Conservation (phyloP, 2,888 invertebrate genomes). For the Lacanobia oleracea region DNA sequence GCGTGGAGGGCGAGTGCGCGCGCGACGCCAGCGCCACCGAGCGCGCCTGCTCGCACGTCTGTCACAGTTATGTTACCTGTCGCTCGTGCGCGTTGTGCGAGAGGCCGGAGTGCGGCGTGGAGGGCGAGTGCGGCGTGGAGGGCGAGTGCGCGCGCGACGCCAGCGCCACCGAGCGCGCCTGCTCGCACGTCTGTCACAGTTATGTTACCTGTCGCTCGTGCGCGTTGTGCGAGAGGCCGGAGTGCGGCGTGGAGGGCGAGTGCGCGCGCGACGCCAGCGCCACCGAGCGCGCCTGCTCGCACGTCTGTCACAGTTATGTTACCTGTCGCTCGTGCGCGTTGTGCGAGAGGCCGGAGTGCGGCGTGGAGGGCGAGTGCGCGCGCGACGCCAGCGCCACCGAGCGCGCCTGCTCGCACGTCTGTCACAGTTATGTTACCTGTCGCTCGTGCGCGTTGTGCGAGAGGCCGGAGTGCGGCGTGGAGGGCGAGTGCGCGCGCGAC, state of each 20-base stretch:
- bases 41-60: too few species aligned
- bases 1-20: too few species aligned
- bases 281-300: constrained; percentile 78
- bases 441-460: constrained; percentile 73
- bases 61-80: too few species aligned
- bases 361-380: constrained; percentile 85
- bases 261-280: constrained; percentile 83
- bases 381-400: constrained; percentile 78
- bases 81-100: constrained; percentile 73
- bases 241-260: constrained; percentile 82
- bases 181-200: too few species aligned
- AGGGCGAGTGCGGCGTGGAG: constrained; percentile 80
- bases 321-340: constrained; percentile 81
- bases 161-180: too few species aligned
- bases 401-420: constrained; percentile 79
- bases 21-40: too few species aligned
- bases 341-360: constrained; percentile 68
- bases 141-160: too few species aligned
- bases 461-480: constrained; percentile 75
- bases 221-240: constrained; percentile 65
- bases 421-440: constrained; percentile 73
- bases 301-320: neutral
- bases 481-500: constrained; percentile 86
- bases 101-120: constrained; percentile 66
- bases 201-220: too few species aligned